Evolutionary conservation across 2,888 invertebrate genomes (phyloP).

Genomic region (Capitulum mitella): DNA sequence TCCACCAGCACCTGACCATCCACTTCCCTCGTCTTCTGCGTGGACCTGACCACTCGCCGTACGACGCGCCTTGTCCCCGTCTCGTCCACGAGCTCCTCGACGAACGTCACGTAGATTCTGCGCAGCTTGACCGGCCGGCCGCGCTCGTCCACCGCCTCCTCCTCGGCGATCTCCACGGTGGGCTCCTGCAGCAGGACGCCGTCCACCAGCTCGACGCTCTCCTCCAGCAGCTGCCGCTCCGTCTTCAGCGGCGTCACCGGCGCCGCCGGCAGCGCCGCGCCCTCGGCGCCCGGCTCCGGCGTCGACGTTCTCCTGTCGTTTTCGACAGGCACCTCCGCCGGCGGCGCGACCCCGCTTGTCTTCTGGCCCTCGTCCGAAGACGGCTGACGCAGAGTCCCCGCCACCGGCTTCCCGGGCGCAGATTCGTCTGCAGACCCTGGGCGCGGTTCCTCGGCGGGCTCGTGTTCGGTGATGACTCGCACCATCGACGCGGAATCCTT

Average conservation of each 20-base stretch:
- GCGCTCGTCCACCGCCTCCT: not conserved
- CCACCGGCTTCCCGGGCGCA: no score
- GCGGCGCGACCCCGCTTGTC: no score
- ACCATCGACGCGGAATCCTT: no score
- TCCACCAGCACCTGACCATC: not conserved
- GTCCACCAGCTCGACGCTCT: not conserved
- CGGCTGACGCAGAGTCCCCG: no score
- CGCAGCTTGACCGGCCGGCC: not conserved
- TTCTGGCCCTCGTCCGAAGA: no score
- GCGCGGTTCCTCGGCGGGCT: no score
- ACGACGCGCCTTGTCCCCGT: not conserved
- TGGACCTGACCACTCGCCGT: not conserved
- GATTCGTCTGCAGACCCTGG: no score
- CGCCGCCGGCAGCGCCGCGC: not conserved
- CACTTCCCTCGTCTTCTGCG: not conserved
- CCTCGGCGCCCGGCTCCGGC: not conserved
- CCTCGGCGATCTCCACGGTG: not conserved
- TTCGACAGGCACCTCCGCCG: no score
- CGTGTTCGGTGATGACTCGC: no score
- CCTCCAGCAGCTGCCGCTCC: not conserved
- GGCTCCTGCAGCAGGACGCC: not conserved
- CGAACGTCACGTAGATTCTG: not conserved
- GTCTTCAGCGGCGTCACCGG: slow-evolving; percentile 2
- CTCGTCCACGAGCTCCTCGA: not conserved
- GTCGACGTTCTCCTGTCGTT: no score